phyloP scores from a whole-genome alignment of 2,797 vertebrate species.

The Sarcoramphus papa region DNA sequence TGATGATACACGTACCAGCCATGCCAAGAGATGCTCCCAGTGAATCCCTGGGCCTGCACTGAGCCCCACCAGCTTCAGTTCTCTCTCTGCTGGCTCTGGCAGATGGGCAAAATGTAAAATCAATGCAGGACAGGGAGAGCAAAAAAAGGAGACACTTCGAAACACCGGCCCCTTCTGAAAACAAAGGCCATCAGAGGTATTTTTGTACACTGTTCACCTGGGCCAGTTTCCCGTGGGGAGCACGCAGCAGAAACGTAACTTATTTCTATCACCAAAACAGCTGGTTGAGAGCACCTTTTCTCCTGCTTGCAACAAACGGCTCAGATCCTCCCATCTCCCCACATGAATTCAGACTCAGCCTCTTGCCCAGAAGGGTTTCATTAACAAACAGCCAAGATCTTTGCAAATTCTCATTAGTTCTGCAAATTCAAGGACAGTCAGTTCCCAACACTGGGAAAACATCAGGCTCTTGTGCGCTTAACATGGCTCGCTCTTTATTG shows the following conservation, averaged over 20 bases:
- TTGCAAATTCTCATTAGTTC: neutral
- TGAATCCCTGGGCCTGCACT: neutral
- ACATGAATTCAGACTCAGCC: neutral
- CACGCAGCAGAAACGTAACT: neutral
- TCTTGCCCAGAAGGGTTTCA: neutral
- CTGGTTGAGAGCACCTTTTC: neutral
- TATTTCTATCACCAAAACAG: neutral
- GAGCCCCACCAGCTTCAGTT: neutral
- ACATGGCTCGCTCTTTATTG: neutral
- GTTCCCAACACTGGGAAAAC: neutral
- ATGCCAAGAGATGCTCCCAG: neutral
- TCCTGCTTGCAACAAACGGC: neutral
- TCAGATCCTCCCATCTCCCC: neutral
- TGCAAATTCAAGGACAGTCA: neutral
- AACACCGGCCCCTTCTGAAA: neutral
- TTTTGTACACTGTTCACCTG: neutral
- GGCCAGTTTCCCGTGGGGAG: neutral
- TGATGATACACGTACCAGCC: rapidly evolving
- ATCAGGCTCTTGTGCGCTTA: neutral
- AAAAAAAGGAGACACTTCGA: neutral
- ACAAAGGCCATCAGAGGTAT: neutral
- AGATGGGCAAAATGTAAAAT: neutral
- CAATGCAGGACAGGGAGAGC: neutral
- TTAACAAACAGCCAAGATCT: neutral
- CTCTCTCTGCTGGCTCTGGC: neutral